Base-by-base conservation (phyloP, 2,113 vertebrate species). In the Callionymus lyra region DNA sequence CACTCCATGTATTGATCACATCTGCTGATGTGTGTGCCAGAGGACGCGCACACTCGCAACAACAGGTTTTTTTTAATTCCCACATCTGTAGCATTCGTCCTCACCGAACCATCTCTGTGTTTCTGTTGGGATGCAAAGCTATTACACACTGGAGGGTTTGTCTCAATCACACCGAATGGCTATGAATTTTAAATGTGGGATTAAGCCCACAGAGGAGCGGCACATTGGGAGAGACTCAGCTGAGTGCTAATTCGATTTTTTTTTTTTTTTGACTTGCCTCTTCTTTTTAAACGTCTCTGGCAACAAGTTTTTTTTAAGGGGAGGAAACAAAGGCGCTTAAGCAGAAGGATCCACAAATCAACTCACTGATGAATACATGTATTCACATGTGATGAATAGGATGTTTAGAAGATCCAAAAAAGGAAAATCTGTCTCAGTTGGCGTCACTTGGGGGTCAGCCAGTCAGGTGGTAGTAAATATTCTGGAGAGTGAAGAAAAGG, bases 121-220 rank as follows among this genome's bases (percentile, higher is more conserved):
- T 75, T 74, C 54, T 74, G 70, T 67, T 62, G 47, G 56, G 63
- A 73, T 70, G 80, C 73, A 65, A 74, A 75, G 70, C 80, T 74
- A 75, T 80, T 78, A 76, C 70, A 79, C 76, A 76, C 70, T 73
- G 72, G 78, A 76, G 78, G 70, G 70, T 71, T 79, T 80, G 74
- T 81, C 72, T 79, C 70, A 75, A 76, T 72, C 75, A 71, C 69
- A 65, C 71, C 21, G 68, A 79, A 80, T 78, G 74, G 78, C 74
- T 82, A 79, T 81, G 78, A 73, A 81, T 83, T 78, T 80, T 70
- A 79, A 83, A 79, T 65, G 59, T 39, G 32, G 80, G 74, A 83
- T 80, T 84, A 84, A 56, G 41, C 63, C 80, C 46, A 66, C 67
- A 59, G 67, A 77, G 79, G 61, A 68, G 63, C 40, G 59, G 52